phyloP scores from a whole-genome alignment of 2,797 vertebrate species.

The Leuciscus waleckii region DNA sequence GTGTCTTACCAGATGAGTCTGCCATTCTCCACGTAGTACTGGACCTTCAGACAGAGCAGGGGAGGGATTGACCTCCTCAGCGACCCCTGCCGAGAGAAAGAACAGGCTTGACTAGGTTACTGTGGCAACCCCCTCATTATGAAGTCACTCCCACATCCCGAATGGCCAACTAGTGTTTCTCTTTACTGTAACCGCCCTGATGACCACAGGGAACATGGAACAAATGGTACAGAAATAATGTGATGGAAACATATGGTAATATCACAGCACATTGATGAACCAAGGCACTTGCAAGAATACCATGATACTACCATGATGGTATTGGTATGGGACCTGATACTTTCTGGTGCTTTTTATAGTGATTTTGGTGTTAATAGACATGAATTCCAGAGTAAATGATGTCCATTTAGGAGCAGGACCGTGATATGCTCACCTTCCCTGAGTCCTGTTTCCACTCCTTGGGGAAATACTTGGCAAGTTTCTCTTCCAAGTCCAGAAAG shows the following conservation, averaged over 20 bases:
- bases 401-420: not conserved
- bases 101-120: conserved; percentile 51
- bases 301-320: not conserved
- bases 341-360: not conserved
- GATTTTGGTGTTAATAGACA: not conserved
- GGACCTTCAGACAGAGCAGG: conserved; percentile 86
- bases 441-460: conserved; percentile 88
- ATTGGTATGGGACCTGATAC: not conserved
- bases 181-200: not conserved
- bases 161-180: conserved; percentile 8
- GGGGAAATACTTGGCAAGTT: conserved; percentile 88
- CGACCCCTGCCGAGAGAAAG: conserved; percentile 73
- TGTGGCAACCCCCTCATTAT: conserved; percentile 37
- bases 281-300: not conserved
- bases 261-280: not conserved
- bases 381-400: not conserved
- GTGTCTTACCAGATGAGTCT: conserved; percentile 84
- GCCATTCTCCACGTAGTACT: conserved; percentile 90
- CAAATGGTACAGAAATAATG: not conserved
- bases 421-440: conserved; percentile 75
- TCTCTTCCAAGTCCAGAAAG: conserved; percentile 91
- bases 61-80: conserved; percentile 80
- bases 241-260: not conserved
- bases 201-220: not conserved
- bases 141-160: conserved; percentile 11